These are phyloP conservation scores for Clarias gariepinus DNA, from an alignment of 2,113 vertebrate genomes.

Conservation along the genomic window DNA sequence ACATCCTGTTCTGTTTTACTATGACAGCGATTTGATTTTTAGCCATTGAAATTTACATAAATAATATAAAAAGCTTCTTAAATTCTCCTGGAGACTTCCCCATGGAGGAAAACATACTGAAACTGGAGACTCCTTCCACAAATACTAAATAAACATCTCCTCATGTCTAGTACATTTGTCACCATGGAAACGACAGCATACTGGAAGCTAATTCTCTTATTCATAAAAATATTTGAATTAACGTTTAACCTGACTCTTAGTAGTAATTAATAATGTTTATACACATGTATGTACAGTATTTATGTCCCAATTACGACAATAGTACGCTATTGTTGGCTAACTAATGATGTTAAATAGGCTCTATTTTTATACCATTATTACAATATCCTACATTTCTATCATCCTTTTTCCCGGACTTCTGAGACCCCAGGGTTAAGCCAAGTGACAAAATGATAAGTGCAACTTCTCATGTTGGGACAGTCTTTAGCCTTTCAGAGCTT, in stretches of 20 bases:
- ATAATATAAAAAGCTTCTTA: no score
- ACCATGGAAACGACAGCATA: no score
- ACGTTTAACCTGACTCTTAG: background rate
- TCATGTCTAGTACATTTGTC: no score
- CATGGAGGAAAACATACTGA: background rate
- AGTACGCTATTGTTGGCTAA: background rate
- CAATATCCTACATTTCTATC: background rate
- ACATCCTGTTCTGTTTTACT: no score
- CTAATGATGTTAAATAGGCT: background rate
- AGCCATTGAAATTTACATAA: no score
- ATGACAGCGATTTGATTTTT: background rate
- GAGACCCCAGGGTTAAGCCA: conserved; percentile 3
- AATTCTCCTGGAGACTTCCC: no score
- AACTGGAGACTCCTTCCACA: background rate
- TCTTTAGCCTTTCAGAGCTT: background rate
- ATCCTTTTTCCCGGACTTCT: background rate
- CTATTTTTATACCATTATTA: background rate
- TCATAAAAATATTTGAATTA: background rate
- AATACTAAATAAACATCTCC: background rate
- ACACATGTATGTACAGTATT: background rate
- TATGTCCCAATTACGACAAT: background rate
- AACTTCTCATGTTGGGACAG: background rate
- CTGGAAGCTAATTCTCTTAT: no score
- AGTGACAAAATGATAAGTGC: conserved; percentile 25
- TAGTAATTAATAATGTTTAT: background rate